Evolutionary conservation across 2,113 vertebrate genomes (phyloP).

Genomic region (Syngnathus floridae): DNA sequence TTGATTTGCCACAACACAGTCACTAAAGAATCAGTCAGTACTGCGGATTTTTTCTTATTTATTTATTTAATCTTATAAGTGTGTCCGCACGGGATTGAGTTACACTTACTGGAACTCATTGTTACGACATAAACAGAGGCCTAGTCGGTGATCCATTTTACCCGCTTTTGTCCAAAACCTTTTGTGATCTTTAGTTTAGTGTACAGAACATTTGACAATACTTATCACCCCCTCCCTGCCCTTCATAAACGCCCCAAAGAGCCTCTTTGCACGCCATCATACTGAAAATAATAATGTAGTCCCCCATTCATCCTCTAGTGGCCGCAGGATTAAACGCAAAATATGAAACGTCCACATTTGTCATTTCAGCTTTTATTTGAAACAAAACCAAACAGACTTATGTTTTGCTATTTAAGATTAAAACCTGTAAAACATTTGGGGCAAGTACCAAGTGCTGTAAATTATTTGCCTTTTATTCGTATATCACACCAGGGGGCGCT

Average conservation of each 20-base stretch:
- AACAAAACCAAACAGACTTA: too few species aligned
- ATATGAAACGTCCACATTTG: not conserved
- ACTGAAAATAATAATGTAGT: too few species aligned
- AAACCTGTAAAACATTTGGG: too few species aligned
- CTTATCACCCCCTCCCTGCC: not conserved
- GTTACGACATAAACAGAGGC: not conserved
- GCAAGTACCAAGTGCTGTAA: too few species aligned
- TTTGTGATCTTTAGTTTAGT: not conserved
- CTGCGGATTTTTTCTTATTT: not conserved
- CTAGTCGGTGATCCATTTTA: not conserved
- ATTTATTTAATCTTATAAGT: not conserved
- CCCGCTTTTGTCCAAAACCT: not conserved
- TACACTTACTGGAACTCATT: not conserved
- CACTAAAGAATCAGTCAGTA: not conserved
- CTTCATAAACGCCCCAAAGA: not conserved
- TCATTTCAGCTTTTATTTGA: too few species aligned
- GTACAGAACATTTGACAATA: not conserved
- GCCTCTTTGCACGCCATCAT: not conserved
- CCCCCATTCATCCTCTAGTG: not conserved
- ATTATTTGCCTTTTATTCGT: too few species aligned
- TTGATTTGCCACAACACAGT: too few species aligned
- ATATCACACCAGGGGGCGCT: too few species aligned
- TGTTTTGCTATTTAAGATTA: too few species aligned
- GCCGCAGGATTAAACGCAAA: not conserved
- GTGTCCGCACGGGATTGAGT: not conserved